Evolutionary conservation across 2,888 invertebrate genomes (phyloP).

Genomic region (Subacronicta megacephala): DNA sequence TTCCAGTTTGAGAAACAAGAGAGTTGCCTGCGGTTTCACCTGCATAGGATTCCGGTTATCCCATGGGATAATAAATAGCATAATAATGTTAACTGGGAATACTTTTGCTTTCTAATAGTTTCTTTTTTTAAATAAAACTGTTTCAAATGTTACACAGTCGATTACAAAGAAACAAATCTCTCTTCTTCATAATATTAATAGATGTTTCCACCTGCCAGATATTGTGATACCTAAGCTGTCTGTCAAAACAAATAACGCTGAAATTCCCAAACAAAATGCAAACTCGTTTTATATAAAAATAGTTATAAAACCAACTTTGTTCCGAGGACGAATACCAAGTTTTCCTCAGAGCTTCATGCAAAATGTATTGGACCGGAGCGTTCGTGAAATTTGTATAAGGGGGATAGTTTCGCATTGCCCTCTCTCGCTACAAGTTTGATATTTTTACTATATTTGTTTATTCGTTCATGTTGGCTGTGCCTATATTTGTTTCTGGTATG

Average conservation of each 20-base stretch:
- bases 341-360: slow-evolving; percentile 76
- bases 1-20: no score
- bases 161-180: no score
- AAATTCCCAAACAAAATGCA: slow-evolving; percentile 39
- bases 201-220: slow-evolving; percentile 29
- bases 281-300: slow-evolving; percentile 61
- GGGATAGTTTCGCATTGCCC: slow-evolving; percentile 67
- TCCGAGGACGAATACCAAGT: slow-evolving; percentile 60
- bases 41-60: no score
- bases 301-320: slow-evolving; percentile 67
- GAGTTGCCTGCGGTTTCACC: no score
- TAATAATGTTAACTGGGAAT: no score
- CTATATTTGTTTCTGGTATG: slow-evolving; percentile 5
- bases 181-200: no score
- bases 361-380: slow-evolving; percentile 77
- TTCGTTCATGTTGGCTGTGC: slow-evolving; percentile 46
- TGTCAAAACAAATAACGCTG: slow-evolving; percentile 33
- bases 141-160: no score
- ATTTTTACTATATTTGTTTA: slow-evolving; percentile 68
- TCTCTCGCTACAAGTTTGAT: slow-evolving; percentile 66
- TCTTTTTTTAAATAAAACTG: no score
- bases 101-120: no score
- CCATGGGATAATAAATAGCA: no score
- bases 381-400: slow-evolving; percentile 76
- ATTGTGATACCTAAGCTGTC: slow-evolving; percentile 9